Evolutionary conservation across 2,113 vertebrate genomes (phyloP), one percentile per base, ranked within the genome.

Genomic region (Colinus virginianus): DNA sequence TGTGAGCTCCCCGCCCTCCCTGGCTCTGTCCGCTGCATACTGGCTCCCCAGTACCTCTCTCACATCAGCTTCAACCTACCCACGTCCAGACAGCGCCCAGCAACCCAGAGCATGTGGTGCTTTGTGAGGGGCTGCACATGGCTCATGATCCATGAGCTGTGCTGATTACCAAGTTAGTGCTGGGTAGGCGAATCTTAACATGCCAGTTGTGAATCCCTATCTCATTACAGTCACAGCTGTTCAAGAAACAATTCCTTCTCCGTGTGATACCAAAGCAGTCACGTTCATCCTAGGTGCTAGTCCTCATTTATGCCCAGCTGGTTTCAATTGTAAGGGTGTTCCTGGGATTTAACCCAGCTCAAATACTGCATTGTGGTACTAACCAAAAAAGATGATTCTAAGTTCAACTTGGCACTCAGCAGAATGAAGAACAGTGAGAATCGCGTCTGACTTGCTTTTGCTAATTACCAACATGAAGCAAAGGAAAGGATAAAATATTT

Each of bases 281-380:
- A 74, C 78, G 36, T 56, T 61, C 51, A 51, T 83, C 84, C 85
- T 83, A 87, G 87, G 87, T 92, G 84, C 75, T 36, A 75, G 61
- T 2, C 1, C 43, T 94, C 93, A 90, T 85, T 93, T 90, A 75
- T 4, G 4, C 84, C 67, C 87, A 86, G 75, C 76, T 90, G 89
- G 9, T 67, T 67, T 85, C 89, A 82, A 34, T 85, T 74, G n/a
- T 28, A 51, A 83, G 76, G 64, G 43, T 90, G 87, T 80, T 95
- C 71, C 89, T 91, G 64, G 71, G 84, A 79, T 85, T 74, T 79
- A 62, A 79, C 84, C 66, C 87, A 86, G 84, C 79, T 78, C 71
- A 88, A 94, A 22, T 78, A 71, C 56, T 4, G 36, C 56, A 23
- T 11, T 66, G 84, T 42, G 49, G 58, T 19, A 30, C 48, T 11